phyloP scores from a whole-genome alignment of 2,888 invertebrate genomes.

The Syrphus vitripennis region DNA sequence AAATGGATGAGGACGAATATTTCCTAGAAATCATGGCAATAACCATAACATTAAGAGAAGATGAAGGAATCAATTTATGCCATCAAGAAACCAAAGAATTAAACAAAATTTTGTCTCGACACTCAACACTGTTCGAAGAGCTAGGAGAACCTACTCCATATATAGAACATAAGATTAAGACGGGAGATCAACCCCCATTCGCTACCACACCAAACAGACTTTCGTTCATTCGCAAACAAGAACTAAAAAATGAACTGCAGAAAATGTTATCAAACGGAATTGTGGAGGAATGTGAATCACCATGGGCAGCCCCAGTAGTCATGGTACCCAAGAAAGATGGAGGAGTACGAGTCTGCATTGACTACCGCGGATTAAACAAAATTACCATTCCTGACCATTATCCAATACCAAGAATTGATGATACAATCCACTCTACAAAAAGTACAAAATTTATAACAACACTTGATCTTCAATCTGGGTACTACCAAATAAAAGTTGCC shows the following conservation, averaged over 20 bases:
- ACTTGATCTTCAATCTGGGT: too few relatives aligned
- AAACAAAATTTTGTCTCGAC: background rate
- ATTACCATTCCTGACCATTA: too few relatives aligned
- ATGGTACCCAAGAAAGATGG: too few relatives aligned
- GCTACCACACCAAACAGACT: background rate
- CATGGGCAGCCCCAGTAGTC: slow-evolving; percentile 40
- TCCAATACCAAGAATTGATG: too few relatives aligned
- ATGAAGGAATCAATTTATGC: background rate
- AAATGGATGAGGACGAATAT: background rate
- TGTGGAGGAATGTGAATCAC: slow-evolving; percentile 40
- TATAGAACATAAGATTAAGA: background rate
- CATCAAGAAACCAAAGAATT: background rate
- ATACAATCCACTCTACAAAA: too few relatives aligned
- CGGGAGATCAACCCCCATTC: background rate
- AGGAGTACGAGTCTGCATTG: slow-evolving; percentile 73
- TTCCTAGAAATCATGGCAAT: background rate
- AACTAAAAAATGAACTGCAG: background rate
- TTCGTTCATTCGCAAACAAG: background rate
- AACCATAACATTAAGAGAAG: background rate
- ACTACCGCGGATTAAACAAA: too few relatives aligned
- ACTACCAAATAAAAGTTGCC: too few relatives aligned
- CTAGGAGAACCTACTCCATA: background rate
- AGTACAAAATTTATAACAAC: slow-evolving; percentile 32
- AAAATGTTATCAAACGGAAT: slow-evolving; percentile 61
- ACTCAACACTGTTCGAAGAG: background rate